These are phyloP conservation scores for Pogona vitticeps DNA, from an alignment of 2,113 vertebrate genomes.

Conservation along the genomic window DNA sequence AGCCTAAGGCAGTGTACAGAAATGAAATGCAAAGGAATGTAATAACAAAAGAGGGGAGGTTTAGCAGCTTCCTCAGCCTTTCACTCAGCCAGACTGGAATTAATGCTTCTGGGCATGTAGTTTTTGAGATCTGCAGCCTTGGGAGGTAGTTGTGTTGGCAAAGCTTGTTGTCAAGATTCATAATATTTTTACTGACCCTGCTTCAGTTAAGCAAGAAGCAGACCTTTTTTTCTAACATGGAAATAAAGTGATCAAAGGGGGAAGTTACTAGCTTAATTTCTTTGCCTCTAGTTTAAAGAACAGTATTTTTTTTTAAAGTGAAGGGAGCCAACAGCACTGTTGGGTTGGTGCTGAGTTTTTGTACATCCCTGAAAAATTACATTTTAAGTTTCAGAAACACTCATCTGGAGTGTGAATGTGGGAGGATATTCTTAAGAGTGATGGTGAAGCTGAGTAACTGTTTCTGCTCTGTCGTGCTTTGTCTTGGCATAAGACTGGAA, in stretches of 20 bases:
- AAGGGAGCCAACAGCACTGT: neutral
- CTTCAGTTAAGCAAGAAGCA: neutral
- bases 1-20: neutral
- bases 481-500: neutral
- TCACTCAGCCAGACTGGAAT: neutral
- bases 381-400: constrained; percentile 5
- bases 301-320: neutral
- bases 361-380: neutral
- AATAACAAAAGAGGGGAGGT: neutral
- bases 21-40: neutral
- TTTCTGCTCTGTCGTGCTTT: constrained; percentile 2
- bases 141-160: neutral
- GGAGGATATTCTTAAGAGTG: neutral
- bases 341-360: neutral
- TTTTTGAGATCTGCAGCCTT: neutral
- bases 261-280: neutral
- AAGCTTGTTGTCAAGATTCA: neutral
- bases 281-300: neutral
- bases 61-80: neutral
- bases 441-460: neutral
- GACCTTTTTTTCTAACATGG: neutral
- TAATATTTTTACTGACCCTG: neutral
- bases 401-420: neutral
- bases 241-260: neutral
- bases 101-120: neutral